Evolutionary conservation across 2,797 vertebrate genomes (phyloP).

Genomic region (Rhinatrema bivittatum): DNA sequence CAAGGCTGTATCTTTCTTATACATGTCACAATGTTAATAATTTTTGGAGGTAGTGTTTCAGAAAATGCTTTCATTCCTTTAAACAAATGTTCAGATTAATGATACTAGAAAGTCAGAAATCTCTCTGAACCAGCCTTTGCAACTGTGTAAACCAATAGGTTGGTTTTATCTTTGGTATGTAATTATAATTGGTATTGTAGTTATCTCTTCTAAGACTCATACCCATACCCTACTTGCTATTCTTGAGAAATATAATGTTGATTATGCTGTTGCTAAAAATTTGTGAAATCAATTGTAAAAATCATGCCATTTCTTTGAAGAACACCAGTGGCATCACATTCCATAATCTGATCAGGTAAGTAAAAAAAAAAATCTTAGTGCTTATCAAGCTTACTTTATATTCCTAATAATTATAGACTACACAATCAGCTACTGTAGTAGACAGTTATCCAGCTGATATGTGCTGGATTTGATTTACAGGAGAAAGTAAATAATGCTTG

Average conservation of each 20-base stretch:
- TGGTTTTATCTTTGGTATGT: neutral
- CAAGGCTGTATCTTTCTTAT: too few relatives aligned
- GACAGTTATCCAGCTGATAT: too few relatives aligned
- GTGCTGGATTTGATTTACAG: accelerated
- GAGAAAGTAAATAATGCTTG: neutral
- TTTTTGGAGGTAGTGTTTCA: too few relatives aligned
- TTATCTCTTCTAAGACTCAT: neutral
- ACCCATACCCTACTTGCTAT: neutral
- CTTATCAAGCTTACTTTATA: neutral
- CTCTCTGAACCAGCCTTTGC: neutral
- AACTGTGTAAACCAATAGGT: neutral
- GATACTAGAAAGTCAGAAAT: neutral
- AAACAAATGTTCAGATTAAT: too few relatives aligned
- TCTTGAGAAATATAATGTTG: neutral
- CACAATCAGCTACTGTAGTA: neutral
- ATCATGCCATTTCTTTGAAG: neutral
- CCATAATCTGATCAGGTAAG: too few relatives aligned
- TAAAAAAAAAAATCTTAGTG: too few relatives aligned
- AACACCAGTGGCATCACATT: neutral
- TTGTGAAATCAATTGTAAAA: neutral
- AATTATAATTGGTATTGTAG: neutral
- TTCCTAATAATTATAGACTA: neutral
- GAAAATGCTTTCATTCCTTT: too few relatives aligned
- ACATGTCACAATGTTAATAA: too few relatives aligned
- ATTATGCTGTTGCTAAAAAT: neutral